phyloP scores from a whole-genome alignment of 2,888 invertebrate species.

The Sarcophaga variegata region DNA sequence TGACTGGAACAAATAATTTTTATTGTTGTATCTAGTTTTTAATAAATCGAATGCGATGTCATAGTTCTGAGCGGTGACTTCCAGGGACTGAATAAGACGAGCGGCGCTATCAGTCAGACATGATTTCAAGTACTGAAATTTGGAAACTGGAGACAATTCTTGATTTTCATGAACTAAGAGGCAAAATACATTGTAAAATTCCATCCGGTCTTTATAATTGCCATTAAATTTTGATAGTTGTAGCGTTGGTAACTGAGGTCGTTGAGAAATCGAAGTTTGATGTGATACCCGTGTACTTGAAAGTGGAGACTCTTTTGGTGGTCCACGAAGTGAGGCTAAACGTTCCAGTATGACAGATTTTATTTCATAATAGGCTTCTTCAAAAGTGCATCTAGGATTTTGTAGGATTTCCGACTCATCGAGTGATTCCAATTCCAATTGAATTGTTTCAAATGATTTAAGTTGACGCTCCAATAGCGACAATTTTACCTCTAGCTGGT shows the following conservation, averaged over 20 bases:
- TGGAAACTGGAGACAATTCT: slow-evolving; percentile 48
- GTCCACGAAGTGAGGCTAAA: slow-evolving; percentile 1
- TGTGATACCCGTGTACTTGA: slow-evolving; percentile 1
- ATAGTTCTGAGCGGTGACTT: slow-evolving; percentile 60
- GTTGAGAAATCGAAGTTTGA: neutral
- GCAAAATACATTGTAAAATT: slow-evolving; percentile 59
- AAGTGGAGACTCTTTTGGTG: neutral
- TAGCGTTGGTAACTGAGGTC: slow-evolving; percentile 20
- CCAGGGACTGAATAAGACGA: slow-evolving; percentile 58
- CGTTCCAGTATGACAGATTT: slow-evolving; percentile 6
- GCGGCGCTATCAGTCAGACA: slow-evolving; percentile 47
- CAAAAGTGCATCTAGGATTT: no score
- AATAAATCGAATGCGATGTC: slow-evolving; percentile 53
- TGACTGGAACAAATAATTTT: slow-evolving; percentile 26
- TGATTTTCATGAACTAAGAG: slow-evolving; percentile 52
- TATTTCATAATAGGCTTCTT: slow-evolving; percentile 6
- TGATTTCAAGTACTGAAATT: slow-evolving; percentile 58
- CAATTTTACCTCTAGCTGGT: no score
- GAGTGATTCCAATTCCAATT: no score
- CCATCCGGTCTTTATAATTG: slow-evolving; percentile 50
- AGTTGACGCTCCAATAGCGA: no score
- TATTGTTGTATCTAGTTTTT: slow-evolving; percentile 23
- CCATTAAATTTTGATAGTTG: slow-evolving; percentile 47
- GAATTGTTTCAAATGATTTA: no score
- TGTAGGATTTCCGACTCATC: no score